A percentile compares a stretch with the other conserved stretches of the same genome.
These are phyloP conservation scores for Cyprinodon tularosa DNA, from an alignment of 2,113 vertebrate genomes.

Conservation along the genomic window DNA sequence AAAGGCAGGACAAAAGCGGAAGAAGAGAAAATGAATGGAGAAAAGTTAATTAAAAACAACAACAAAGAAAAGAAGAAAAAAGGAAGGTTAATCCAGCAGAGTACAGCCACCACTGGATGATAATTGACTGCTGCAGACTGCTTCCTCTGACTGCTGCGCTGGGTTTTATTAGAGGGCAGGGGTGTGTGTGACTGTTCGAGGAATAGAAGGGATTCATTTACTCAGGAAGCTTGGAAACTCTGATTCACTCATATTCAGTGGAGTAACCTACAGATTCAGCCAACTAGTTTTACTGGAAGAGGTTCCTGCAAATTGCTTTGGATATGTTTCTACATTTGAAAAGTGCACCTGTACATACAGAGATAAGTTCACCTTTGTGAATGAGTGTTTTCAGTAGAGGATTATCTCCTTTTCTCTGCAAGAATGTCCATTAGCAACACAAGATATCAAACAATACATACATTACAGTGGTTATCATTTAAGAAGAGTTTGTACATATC, in stretches of 20 bases:
- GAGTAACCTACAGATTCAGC: slow-evolving; percentile 31
- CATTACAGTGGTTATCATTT: not conserved
- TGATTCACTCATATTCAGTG: slow-evolving; percentile 56
- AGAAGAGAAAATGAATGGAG: not conserved
- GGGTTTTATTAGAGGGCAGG: slow-evolving; percentile 26
- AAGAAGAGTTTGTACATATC: not conserved
- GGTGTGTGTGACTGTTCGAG: slow-evolving; percentile 15
- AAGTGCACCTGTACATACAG: not conserved
- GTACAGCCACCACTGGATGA: slow-evolving; percentile 12
- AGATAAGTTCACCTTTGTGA: not conserved
- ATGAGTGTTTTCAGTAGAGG: not conserved
- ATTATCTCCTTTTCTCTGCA: not conserved
- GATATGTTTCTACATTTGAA: not conserved
- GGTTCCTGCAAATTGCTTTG: not conserved
- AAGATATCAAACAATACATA: not conserved
- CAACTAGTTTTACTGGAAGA: slow-evolving; percentile 64
- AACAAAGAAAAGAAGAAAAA: not conserved
- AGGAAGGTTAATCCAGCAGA: slow-evolving; percentile 11
- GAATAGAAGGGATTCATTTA: slow-evolving; percentile 18
- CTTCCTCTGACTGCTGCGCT: slow-evolving; percentile 31
- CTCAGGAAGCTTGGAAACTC: slow-evolving; percentile 57
- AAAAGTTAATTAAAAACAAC: not conserved
- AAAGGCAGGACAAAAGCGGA: not conserved
- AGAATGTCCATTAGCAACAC: not conserved
- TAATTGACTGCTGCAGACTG: slow-evolving; percentile 34